Percentiles rank a stretch among this genome's conserved stretches.
Evolutionary conservation across 92 coral and sea anemone species (phyloP).

Genomic region (Phenganax marumi): DNA sequence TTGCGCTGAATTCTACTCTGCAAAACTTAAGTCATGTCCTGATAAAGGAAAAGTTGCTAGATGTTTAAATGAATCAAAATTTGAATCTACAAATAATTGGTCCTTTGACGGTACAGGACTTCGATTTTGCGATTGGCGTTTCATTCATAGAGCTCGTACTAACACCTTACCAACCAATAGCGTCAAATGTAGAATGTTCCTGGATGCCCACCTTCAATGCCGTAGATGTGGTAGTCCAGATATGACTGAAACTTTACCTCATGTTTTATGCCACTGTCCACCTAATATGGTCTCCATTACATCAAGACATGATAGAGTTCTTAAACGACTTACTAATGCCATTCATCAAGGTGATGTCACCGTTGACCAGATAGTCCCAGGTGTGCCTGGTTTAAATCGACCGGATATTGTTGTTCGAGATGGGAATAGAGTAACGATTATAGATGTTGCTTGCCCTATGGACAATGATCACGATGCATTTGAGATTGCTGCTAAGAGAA

Average conservation of each 20-base stretch:
- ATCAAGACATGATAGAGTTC: too few species aligned
- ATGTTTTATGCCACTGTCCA: constrained; percentile 33
- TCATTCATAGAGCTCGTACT: constrained; percentile 55
- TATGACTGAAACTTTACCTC: constrained; percentile 34
- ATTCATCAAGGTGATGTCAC: too few species aligned
- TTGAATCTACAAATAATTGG: constrained; percentile 17
- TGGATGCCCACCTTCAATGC: background rate
- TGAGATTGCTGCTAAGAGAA: too few species aligned
- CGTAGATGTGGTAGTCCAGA: background rate
- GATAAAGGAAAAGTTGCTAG: constrained; percentile 46
- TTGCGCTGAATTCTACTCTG: background rate
- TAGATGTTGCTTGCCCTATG: too few species aligned
- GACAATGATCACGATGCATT: too few species aligned
- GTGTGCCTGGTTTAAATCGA: too few species aligned
- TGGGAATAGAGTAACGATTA: too few species aligned
- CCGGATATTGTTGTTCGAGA: too few species aligned
- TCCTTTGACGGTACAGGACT: constrained; percentile 10
- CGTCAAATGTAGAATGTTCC: constrained; percentile 36
- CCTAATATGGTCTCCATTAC: too few species aligned
- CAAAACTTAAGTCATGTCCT: background rate
- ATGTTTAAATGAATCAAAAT: background rate
- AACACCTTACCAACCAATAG: constrained; percentile 43
- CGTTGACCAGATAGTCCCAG: too few species aligned
- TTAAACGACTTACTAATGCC: too few species aligned
- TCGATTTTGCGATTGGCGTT: constrained; percentile 41